These are phyloP conservation scores for Amphilophus citrinellus DNA, from an alignment of 2,113 vertebrate genomes.

Conservation along the genomic window DNA sequence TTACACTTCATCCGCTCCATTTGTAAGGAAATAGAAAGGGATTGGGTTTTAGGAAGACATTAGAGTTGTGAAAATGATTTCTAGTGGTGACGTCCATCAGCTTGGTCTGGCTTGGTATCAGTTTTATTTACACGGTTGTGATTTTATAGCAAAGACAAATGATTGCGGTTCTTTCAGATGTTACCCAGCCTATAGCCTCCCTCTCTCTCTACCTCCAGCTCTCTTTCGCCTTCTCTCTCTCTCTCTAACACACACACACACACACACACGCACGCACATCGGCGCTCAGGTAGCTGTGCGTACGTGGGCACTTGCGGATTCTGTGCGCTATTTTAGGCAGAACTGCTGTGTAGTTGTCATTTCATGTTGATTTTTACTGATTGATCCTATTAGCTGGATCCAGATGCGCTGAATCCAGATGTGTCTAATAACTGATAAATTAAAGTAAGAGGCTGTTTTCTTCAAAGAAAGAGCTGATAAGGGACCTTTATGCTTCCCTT, in stretches of 20 bases:
- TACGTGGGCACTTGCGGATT: constrained; percentile 13
- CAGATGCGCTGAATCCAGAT: background rate
- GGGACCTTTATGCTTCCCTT: background rate
- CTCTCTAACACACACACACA: background rate
- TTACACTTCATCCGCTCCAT: background rate
- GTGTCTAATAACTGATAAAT: constrained; percentile 2
- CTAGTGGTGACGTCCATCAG: background rate
- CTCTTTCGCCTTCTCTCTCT: background rate
- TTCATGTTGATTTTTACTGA: background rate
- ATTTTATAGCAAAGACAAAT: constrained; percentile 69
- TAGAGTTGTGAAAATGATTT: constrained; percentile 23
- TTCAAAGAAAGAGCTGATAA: background rate
- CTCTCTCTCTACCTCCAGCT: background rate
- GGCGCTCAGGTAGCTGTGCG: constrained; percentile 19
- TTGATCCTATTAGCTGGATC: background rate
- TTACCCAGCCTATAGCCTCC: constrained; percentile 35
- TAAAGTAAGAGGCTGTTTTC: background rate
- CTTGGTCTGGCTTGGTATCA: background rate
- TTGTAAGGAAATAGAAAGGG: background rate
- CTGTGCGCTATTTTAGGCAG: constrained; percentile 33
- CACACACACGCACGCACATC: background rate
- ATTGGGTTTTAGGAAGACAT: constrained; percentile 22
- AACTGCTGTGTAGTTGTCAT: constrained; percentile 5
- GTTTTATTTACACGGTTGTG: constrained; percentile 20
- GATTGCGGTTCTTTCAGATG: constrained; percentile 69